Conservation (phyloP, 1,140 invertebrate genomes). For the Musca vetustissima region DNA sequence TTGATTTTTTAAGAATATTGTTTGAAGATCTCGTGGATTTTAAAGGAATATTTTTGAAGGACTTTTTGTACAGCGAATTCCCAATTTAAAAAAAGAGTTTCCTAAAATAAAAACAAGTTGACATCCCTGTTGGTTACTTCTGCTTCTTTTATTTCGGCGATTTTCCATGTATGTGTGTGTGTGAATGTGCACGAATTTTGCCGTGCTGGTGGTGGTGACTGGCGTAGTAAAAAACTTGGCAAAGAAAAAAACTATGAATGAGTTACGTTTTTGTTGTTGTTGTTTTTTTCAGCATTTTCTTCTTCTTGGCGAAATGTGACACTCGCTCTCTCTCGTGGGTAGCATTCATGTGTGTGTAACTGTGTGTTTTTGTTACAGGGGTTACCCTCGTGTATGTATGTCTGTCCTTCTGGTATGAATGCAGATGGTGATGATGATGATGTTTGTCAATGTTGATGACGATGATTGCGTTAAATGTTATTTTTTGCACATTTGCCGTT, state of each 20-base stretch:
- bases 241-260: neutral
- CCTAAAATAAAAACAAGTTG: too few species aligned
- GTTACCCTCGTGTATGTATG: too few species aligned
- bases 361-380: neutral
- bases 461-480: constrained; percentile 15
- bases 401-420: too few species aligned
- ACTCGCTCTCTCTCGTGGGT: neutral
- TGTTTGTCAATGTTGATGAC: neutral
- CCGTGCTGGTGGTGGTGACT: too few species aligned
- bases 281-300: neutral
- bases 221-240: too few species aligned
- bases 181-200: neutral
- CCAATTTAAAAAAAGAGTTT: too few species aligned
- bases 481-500: constrained; percentile 8
- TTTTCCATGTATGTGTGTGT: neutral
- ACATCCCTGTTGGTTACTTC: too few species aligned
- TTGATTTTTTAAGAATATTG: too few species aligned
- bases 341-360: neutral
- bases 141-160: neutral
- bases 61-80: too few species aligned
- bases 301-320: constrained; percentile 16
- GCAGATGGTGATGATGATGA: too few species aligned
- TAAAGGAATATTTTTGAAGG: too few species aligned
- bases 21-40: too few species aligned
- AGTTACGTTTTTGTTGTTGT: neutral